phyloP scores from a whole-genome alignment of 1,140 invertebrate genomes.

The Cydia splendana region DNA sequence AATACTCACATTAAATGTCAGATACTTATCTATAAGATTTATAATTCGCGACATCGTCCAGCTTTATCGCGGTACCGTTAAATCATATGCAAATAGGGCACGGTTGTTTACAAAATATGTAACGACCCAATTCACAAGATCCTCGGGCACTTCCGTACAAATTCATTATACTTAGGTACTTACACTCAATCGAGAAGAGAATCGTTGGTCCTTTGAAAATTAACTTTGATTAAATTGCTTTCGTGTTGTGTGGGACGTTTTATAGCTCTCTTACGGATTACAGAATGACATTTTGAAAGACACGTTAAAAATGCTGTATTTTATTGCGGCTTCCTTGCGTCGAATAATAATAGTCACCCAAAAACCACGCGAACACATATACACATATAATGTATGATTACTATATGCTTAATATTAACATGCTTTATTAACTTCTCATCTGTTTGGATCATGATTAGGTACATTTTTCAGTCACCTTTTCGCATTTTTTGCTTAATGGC shows the following conservation, averaged over 20 bases:
- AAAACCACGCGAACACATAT: no score
- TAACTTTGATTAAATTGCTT: not conserved
- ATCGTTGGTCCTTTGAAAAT: not conserved
- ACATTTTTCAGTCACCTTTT: no score
- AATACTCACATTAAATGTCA: not conserved
- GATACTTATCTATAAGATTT: conserved; percentile 6
- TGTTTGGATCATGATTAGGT: no score
- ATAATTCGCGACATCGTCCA: not conserved
- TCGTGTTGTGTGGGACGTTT: not conserved
- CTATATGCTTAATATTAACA: no score
- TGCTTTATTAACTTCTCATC: no score
- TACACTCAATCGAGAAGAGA: not conserved
- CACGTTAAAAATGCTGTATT: no score
- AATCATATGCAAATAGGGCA: conserved; percentile 15
- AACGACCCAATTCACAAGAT: not conserved
- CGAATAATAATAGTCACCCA: no score
- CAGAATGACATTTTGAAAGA: no score
- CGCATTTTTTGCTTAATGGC: no score
- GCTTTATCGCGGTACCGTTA: not conserved
- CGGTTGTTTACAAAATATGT: conserved; percentile 7
- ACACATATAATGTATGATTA: no score
- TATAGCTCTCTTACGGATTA: not conserved
- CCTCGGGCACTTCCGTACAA: not conserved
- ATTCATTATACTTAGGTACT: no score
- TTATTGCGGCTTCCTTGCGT: no score